These are phyloP conservation scores for Heliconius erato DNA, from an alignment of 2,888 invertebrate genomes.

Conservation along the genomic window DNA sequence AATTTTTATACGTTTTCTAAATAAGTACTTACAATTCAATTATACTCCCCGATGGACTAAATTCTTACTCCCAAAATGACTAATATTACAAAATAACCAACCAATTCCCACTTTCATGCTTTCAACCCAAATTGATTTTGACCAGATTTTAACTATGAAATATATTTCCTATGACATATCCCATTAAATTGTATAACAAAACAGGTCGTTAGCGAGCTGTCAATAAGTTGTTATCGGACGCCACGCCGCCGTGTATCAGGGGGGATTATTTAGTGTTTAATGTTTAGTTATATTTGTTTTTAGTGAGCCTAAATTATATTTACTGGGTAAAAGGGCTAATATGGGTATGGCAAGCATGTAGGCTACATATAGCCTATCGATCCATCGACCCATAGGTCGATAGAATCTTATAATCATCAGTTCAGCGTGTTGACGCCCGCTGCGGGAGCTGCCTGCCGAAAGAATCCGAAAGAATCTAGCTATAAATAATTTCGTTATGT, in stretches of 20 bases:
- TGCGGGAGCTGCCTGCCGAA: too few species aligned
- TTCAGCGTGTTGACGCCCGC: too few species aligned
- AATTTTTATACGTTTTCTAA: too few species aligned
- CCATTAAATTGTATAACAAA: constrained; percentile 29
- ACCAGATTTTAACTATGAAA: constrained; percentile 24
- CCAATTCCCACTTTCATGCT: background rate
- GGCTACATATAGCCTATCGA: too few species aligned
- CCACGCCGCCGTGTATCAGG: constrained; percentile 4
- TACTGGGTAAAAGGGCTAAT: background rate
- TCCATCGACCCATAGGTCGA: too few species aligned
- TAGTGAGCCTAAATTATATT: background rate
- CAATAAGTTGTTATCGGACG: constrained; percentile 34
- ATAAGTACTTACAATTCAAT: too few species aligned
- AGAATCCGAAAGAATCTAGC: too few species aligned
- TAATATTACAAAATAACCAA: background rate
- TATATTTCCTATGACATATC: constrained; percentile 24
- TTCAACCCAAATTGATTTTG: constrained; percentile 16
- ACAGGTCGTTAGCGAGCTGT: constrained; percentile 33
- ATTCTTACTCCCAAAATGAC: background rate
- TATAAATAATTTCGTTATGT: too few species aligned
- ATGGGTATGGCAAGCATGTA: too few species aligned
- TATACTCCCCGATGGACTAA: background rate
- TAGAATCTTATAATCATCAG: too few species aligned
- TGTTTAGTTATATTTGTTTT: background rate
- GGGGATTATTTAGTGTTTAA: constrained; percentile 23